Evolutionary conservation across 2,113 vertebrate species (phyloP).

Genomic region (Gymnocephalus cernua): DNA sequence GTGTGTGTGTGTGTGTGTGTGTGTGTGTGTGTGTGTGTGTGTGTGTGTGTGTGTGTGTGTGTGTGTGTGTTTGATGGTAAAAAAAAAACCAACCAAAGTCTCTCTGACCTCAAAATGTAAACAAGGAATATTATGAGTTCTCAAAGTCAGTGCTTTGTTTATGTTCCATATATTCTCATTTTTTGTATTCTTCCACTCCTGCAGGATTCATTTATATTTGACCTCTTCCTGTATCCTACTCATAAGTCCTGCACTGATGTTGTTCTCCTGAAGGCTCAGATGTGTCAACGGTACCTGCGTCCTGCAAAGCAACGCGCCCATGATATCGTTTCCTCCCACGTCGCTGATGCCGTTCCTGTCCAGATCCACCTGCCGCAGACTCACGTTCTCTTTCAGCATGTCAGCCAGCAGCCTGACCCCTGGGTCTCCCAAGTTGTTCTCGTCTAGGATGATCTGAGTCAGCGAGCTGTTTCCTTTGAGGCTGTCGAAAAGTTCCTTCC

Average conservation of each 20-base stretch:
- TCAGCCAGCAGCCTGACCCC: constrained; percentile 83
- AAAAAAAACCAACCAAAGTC: no score
- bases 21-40: no score
- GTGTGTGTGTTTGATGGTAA: constrained; percentile 40
- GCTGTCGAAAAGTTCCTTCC: constrained; percentile 84
- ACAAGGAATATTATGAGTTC: constrained; percentile 25
- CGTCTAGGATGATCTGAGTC: constrained; percentile 83
- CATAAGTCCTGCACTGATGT: constrained; percentile 79
- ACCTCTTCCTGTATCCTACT: constrained; percentile 79
- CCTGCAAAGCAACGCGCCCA: constrained; percentile 75
- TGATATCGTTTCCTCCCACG: constrained; percentile 82
- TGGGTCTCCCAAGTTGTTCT: constrained; percentile 82
- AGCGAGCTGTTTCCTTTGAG: constrained; percentile 77
- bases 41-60: no score
- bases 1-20: no score
- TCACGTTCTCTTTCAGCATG: constrained; percentile 73
- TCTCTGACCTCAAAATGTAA: constrained; percentile 50
- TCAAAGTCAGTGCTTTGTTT: constrained; percentile 36
- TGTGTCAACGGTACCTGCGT: constrained; percentile 65
- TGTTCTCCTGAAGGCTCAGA: constrained; percentile 84
- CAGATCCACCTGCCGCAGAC: constrained; percentile 81
- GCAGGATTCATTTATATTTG: constrained; percentile 36
- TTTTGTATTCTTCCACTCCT: constrained; percentile 12
- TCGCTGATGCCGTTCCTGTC: constrained; percentile 83
- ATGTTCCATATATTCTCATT: not conserved